Evolutionary conservation across 2,888 invertebrate genomes (phyloP).

Genomic region (Drosophila demipolita): DNA sequence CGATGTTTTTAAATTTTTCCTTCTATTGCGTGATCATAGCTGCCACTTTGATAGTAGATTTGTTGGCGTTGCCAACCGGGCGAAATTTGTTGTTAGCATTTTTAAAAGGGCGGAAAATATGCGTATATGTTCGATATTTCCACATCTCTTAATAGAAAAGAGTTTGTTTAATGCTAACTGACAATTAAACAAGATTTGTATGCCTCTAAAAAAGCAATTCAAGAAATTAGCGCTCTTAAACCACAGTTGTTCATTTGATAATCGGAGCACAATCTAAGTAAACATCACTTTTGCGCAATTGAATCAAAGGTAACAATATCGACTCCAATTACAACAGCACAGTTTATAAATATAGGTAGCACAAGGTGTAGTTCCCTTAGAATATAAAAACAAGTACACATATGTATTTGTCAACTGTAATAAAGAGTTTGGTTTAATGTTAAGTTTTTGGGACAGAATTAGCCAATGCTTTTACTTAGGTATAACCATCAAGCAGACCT

Average conservation of each 20-base stretch:
- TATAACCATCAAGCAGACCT: background rate
- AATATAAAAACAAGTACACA: background rate
- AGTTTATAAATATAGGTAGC: background rate
- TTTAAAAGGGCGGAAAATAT: background rate
- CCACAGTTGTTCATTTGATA: background rate
- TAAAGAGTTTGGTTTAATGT: background rate
- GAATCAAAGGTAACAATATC: background rate
- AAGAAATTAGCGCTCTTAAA: background rate
- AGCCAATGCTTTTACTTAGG: slow-evolving; percentile 11
- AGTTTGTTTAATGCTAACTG: background rate
- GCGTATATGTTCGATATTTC: background rate
- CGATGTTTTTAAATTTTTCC: background rate
- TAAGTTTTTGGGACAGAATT: background rate
- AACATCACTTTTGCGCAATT: background rate
- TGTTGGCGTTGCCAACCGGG: slow-evolving; percentile 18
- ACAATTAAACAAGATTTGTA: background rate
- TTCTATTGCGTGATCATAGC: background rate
- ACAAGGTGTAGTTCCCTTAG: background rate
- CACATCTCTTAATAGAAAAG: background rate
- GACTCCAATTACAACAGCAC: background rate
- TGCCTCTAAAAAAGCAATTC: background rate
- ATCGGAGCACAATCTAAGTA: background rate
- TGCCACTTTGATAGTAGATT: background rate
- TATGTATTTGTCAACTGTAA: background rate
- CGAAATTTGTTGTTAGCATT: background rate